phyloP scores from a whole-genome alignment of 2,113 vertebrate genomes.

The Cyphomyrus plagiostoma region DNA sequence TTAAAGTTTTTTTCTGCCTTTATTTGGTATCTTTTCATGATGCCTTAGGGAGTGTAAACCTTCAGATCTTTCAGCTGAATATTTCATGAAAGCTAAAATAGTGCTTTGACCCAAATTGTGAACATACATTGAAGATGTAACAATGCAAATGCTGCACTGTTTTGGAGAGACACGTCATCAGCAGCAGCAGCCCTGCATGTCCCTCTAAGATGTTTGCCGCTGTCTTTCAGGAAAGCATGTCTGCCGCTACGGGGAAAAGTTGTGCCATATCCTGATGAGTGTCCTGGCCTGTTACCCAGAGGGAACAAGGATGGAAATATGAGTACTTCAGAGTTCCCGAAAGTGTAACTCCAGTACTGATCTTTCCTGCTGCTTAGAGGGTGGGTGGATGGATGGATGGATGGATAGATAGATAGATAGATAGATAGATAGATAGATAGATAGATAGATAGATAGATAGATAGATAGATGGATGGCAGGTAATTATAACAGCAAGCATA shows the following conservation, averaged over 20 bases:
- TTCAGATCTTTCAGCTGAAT: not conserved
- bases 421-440: not conserved
- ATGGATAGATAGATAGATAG: too few species aligned
- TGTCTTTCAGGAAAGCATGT: not conserved
- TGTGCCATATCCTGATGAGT: not conserved
- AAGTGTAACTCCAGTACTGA: not conserved
- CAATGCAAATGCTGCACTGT: not conserved
- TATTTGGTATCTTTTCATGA: not conserved
- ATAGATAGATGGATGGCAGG: too few species aligned
- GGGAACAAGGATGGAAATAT: not conserved
- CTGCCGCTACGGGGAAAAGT: not conserved
- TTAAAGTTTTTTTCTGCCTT: not conserved
- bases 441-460: too few species aligned
- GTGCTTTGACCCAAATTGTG: not conserved
- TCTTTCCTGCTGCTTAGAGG: not conserved
- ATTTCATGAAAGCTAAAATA: constrained; percentile 9
- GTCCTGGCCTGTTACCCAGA: constrained; percentile 3
- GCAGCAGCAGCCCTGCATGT: too few species aligned
- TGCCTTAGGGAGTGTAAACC: not conserved
- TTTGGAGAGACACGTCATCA: not conserved
- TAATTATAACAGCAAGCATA: not conserved
- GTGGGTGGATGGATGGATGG: not conserved
- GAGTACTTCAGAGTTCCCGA: not conserved
- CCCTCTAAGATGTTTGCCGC: not conserved
- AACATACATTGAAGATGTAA: not conserved